Evolutionary conservation across 2,888 invertebrate species (phyloP).

Genomic region (Steinernema carpocapsae): DNA sequence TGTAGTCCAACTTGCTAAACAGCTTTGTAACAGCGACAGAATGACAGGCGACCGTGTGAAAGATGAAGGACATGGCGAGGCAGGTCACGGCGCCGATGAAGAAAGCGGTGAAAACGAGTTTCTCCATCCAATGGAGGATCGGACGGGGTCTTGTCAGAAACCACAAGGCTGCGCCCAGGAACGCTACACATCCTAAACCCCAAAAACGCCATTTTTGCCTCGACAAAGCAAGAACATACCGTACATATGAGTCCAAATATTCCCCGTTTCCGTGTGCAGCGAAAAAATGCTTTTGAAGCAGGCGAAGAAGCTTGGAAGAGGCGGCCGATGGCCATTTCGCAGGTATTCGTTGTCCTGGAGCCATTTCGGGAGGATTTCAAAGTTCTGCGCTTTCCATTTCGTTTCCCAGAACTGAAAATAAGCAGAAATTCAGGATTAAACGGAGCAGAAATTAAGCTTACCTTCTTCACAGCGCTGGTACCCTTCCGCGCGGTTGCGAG

Average conservation of each 20-base stretch:
- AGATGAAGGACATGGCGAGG: constrained; percentile 92
- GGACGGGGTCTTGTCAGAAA: constrained; percentile 87
- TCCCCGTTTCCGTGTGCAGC: constrained; percentile 97
- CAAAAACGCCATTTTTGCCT: constrained; percentile 23
- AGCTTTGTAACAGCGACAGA: constrained; percentile 94
- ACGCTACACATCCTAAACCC: constrained; percentile 73
- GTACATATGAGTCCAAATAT: constrained; percentile 96
- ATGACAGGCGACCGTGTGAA: constrained; percentile 97
- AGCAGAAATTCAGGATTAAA: too few relatives aligned
- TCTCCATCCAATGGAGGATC: constrained; percentile 81
- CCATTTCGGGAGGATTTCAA: constrained; percentile 85
- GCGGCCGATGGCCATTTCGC: constrained; percentile 74
- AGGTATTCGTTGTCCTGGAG: constrained; percentile 97
- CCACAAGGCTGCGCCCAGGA: constrained; percentile 78
- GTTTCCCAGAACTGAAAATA: constrained; percentile 63
- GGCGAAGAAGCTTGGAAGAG: constrained; percentile 89
- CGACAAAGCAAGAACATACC: constrained; percentile 73
- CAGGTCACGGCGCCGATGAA: constrained; percentile 95
- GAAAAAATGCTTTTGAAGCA: constrained; percentile 98
- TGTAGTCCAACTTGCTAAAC: constrained; percentile 86
- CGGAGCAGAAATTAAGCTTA: too few relatives aligned
- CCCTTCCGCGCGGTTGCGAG: too few relatives aligned
- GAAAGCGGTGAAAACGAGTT: constrained; percentile 91
- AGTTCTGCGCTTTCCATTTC: constrained; percentile 74
- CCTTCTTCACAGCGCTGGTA: too few relatives aligned